These are phyloP conservation scores for Podarcis siculus DNA, from an alignment of 2,797 vertebrate genomes.

Conservation along the genomic window DNA sequence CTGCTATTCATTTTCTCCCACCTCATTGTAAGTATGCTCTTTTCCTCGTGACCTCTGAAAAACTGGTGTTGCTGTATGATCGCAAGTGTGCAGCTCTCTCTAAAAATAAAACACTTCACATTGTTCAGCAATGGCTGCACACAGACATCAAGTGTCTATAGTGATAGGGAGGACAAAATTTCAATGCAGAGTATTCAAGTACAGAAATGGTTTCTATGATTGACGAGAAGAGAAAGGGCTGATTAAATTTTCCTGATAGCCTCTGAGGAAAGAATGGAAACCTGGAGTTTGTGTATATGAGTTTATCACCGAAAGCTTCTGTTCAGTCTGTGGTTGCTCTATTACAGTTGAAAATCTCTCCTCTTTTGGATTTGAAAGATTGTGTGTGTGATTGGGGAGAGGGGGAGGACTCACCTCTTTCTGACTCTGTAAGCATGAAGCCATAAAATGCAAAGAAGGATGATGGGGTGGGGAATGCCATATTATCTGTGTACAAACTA, in stretches of 20 bases:
- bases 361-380: slow-evolving; percentile 45
- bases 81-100: slow-evolving; percentile 43
- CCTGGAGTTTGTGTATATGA: slow-evolving; percentile 48
- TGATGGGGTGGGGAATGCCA: slow-evolving; percentile 12
- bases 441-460: neutral
- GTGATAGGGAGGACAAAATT: slow-evolving; percentile 59
- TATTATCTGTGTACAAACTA: slow-evolving; percentile 39
- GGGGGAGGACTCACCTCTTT: slow-evolving; percentile 21
- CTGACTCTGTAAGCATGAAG: neutral
- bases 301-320: slow-evolving; percentile 60
- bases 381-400: neutral
- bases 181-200: slow-evolving; percentile 59
- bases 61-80: slow-evolving; percentile 49
- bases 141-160: slow-evolving; percentile 51
- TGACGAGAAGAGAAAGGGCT: slow-evolving; percentile 66
- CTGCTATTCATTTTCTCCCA: slow-evolving; percentile 37
- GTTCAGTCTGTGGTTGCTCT: slow-evolving; percentile 56
- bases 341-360: slow-evolving; percentile 45
- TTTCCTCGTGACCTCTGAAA: slow-evolving; percentile 53
- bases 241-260: slow-evolving; percentile 71
- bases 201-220: slow-evolving; percentile 67
- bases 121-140: slow-evolving; percentile 61
- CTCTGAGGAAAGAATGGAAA: slow-evolving; percentile 63
- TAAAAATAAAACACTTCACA: slow-evolving; percentile 61
- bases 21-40: slow-evolving; percentile 45